Conservation (phyloP, 2,113 vertebrate species). For the Mionectes macconnelli region DNA sequence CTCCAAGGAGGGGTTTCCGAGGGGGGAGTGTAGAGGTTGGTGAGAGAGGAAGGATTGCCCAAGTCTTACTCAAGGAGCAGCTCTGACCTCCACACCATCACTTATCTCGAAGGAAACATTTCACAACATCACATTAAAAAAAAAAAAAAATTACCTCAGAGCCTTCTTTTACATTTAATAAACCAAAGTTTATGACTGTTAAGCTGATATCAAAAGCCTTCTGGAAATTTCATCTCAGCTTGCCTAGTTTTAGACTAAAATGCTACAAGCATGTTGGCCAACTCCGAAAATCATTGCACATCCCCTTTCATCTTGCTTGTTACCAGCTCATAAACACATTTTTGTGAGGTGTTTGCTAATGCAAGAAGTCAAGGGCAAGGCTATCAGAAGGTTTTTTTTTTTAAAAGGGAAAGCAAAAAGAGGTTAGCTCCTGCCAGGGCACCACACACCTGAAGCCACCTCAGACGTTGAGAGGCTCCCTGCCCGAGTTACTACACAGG, state of each 20-base stretch:
- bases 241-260: neutral
- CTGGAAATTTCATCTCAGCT: neutral
- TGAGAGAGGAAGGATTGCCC: neutral
- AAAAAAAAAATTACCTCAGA: neutral
- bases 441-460: neutral
- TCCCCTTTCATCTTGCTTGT: neutral
- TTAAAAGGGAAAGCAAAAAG: neutral
- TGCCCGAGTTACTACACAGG: neutral
- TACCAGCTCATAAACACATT: rapidly evolving
- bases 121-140: neutral
- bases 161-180: neutral
- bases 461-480: neutral
- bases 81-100: neutral
- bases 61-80: neutral
- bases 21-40: rapidly evolving
- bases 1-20: neutral
- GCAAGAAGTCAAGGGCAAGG: neutral
- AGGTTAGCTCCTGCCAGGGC: neutral
- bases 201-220: neutral
- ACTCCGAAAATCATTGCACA: neutral
- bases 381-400: too few species aligned
- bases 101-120: neutral
- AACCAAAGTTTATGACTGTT: neutral
- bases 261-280: neutral
- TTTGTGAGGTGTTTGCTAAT: neutral